phyloP scores from a whole-genome alignment of 1,140 invertebrate genomes.

The Neodiprion pinetum region DNA sequence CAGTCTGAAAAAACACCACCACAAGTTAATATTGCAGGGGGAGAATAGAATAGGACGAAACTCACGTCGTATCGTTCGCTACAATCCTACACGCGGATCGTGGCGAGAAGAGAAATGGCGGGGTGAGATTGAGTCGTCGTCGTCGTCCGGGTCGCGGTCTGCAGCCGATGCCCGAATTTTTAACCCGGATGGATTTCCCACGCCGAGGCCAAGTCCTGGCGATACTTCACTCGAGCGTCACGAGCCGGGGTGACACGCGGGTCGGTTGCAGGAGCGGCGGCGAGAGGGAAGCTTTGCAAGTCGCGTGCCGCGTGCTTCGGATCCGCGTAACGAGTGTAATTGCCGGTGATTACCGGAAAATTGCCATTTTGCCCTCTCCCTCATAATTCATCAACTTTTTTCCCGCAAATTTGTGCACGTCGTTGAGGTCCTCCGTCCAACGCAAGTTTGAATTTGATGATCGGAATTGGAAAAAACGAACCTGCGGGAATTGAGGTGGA shows the following conservation, averaged over 20 bases:
- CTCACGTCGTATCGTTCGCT: no score
- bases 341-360: constrained; percentile 51
- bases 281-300: not conserved
- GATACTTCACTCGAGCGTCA: not conserved
- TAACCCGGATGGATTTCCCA: not conserved
- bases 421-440: no score
- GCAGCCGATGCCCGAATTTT: not conserved
- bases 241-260: not conserved
- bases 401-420: no score
- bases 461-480: no score
- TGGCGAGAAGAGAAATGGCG: not conserved
- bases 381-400: not conserved
- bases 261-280: not conserved
- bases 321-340: constrained; percentile 54
- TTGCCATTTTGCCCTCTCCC: constrained; percentile 32
- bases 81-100: no score
- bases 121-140: constrained; percentile 6
- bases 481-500: no score
- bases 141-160: not conserved
- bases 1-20: no score
- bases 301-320: constrained; percentile 30
- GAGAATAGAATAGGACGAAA: no score
- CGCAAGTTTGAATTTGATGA: no score
- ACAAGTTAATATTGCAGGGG: no score
- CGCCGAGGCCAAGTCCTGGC: constrained; percentile 1